These are phyloP conservation scores for Wasmannia auropunctata DNA, from an alignment of 1,140 invertebrate genomes.

Conservation along the genomic window DNA sequence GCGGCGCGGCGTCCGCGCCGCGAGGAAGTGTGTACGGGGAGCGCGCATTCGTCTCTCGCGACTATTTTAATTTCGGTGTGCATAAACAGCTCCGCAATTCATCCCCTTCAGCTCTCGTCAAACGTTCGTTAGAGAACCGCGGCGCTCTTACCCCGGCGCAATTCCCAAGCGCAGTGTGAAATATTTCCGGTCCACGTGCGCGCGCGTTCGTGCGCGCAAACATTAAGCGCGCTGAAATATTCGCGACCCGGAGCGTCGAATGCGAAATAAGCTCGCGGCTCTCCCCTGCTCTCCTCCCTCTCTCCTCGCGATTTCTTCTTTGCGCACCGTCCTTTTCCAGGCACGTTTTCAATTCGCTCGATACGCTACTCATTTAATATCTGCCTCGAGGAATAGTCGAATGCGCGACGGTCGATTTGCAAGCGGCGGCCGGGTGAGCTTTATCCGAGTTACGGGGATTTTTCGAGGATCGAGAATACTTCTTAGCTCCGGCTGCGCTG, in stretches of 20 bases:
- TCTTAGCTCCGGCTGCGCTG: neutral
- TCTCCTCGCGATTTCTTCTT: constrained; percentile 5
- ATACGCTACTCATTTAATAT: constrained; percentile 58
- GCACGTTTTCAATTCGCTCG: constrained; percentile 58
- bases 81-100: constrained; percentile 28
- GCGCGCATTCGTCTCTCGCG: neutral
- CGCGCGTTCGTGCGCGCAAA: constrained; percentile 54
- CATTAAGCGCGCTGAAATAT: constrained; percentile 57
- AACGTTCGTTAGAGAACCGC: constrained; percentile 46
- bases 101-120: constrained; percentile 7
- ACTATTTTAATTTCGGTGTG: constrained; percentile 42
- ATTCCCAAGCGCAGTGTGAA: constrained; percentile 20
- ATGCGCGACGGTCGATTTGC: constrained; percentile 33
- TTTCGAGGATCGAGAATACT: neutral
- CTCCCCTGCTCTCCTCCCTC: no score
- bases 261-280: constrained; percentile 48
- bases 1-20: neutral
- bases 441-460: neutral
- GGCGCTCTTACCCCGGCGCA: constrained; percentile 12
- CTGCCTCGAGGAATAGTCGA: constrained; percentile 27
- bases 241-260: constrained; percentile 34
- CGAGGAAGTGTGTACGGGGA: neutral
- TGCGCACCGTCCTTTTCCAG: neutral
- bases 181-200: constrained; percentile 49
- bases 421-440: neutral